Conservation (phyloP, 2,797 vertebrate species). For the Morus bassanus region DNA sequence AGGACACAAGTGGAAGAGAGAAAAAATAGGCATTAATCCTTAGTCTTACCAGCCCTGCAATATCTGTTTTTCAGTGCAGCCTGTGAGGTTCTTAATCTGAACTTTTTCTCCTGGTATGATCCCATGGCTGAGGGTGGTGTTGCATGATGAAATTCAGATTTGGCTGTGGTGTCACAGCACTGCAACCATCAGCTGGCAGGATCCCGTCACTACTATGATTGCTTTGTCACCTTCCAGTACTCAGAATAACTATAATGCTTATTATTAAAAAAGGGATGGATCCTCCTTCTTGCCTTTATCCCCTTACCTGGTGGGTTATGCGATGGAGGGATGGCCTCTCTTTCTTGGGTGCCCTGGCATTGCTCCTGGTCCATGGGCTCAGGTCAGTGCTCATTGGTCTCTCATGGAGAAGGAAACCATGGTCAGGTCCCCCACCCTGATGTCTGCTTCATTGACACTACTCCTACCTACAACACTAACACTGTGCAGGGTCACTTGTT, state of each 20-base stretch:
- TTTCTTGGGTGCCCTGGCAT: fast-evolving
- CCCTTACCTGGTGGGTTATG: not conserved
- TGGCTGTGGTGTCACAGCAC: not conserved
- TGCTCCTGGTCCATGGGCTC: not conserved
- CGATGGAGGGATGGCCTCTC: not conserved
- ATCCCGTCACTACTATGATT: fast-evolving
- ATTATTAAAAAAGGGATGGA: not conserved
- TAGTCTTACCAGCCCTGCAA: not conserved
- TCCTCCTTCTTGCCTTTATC: not conserved
- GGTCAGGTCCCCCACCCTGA: not conserved
- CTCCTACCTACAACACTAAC: not conserved
- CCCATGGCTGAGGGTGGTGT: not conserved
- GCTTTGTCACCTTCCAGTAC: not conserved
- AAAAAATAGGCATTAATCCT: not conserved
- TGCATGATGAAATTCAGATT: not conserved
- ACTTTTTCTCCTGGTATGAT: not conserved
- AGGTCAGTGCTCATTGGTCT: fast-evolving
- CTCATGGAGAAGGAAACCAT: not conserved
- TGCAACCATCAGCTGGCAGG: not conserved
- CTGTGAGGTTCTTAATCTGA: not conserved
- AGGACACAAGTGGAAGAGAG: not conserved
- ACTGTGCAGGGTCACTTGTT: fast-evolving
- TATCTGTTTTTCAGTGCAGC: not conserved
- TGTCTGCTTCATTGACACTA: not conserved
- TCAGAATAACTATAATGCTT: not conserved